Base-by-base conservation (phyloP, 2,113 vertebrate species). In the Burhinus bistriatus region DNA sequence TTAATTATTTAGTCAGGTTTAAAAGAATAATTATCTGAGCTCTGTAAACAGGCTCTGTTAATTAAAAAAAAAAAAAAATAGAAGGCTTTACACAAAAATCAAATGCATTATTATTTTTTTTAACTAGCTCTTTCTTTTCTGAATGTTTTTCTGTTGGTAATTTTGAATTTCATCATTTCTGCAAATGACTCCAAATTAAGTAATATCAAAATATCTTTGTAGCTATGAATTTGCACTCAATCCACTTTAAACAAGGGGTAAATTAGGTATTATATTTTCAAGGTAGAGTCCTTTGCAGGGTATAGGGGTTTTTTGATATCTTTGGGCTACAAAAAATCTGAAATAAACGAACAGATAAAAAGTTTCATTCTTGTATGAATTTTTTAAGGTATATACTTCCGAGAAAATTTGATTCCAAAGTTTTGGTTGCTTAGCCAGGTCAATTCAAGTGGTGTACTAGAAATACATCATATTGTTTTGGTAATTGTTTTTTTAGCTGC, bases 1-100 rank as follows among this genome's bases (percentile, higher is more conserved):
- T 77, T 84, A 82, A 90, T 96, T 90, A 86, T 93, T 91, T 88
- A 76, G 59, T 77, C 38, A 86, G 45, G 32, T 82, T 94, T 94
- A 90, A 92, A 83, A 93, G 34, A 89, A 85, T 88, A 93, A 94
- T 91, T 95, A 91, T 80, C 55, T 62, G 16, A 78, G 29, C 20
- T 86, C 40, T 71, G 22, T 87, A 92, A 94, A 92, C 25, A 72
- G 15, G 3, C 3, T 54, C 15, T 77, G 27, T 77, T 90, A 96
- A 93, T 87, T 54, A 75, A 91, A 91, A 94, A 94, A 52, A 71
- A 72, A 18, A 44, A 44, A 15, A 65, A 5, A 69, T 26, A 68
- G 19, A 88, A 80, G 22, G 10, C 22, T 85, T 76, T 9, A 64
- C 6, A 52, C 2, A 57, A 58, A 51, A 44, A 65, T 4, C 7